phyloP scores from a whole-genome alignment of 2,888 invertebrate species.

The Masnerella sp. region DNA sequence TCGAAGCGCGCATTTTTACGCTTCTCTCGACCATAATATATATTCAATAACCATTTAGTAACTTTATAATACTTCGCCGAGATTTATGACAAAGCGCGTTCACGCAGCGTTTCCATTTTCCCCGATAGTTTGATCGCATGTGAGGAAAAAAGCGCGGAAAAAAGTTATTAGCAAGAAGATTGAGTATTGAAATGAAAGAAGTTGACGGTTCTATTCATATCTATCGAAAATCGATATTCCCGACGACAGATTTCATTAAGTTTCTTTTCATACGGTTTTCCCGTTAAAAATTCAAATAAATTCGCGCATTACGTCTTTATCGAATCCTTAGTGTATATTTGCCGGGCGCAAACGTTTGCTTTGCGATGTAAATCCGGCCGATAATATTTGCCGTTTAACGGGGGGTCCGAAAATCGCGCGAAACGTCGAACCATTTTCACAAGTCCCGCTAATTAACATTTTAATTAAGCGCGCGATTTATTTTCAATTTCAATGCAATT shows the following conservation, averaged over 20 bases:
- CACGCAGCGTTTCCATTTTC: slow-evolving; percentile 32
- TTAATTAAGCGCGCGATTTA: slow-evolving; percentile 11
- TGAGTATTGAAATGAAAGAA: slow-evolving; percentile 52
- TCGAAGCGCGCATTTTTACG: slow-evolving; percentile 7
- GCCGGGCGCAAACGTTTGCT: slow-evolving; percentile 27
- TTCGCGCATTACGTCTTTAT: slow-evolving; percentile 42
- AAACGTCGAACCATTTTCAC: too few relatives aligned
- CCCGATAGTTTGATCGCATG: slow-evolving; percentile 46
- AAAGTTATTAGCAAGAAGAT: slow-evolving; percentile 54
- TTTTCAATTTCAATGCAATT: slow-evolving; percentile 6
- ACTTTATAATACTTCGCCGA: slow-evolving; percentile 40
- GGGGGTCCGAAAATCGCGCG: not conserved
- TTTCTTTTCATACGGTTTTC: slow-evolving; percentile 47
- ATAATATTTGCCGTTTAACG: slow-evolving; percentile 22
- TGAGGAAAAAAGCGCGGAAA: slow-evolving; percentile 39
- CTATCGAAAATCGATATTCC: slow-evolving; percentile 53
- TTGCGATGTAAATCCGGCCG: slow-evolving; percentile 27
- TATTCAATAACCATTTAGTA: slow-evolving; percentile 46
- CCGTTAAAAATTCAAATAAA: slow-evolving; percentile 44
- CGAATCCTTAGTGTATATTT: slow-evolving; percentile 30
- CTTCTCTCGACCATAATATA: slow-evolving; percentile 15
- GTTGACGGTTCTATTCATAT: slow-evolving; percentile 55
- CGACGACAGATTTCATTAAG: slow-evolving; percentile 55
- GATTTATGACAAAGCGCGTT: slow-evolving; percentile 42
- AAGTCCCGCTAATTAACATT: slow-evolving; percentile 11